Percentiles rank a stretch among this genome's conserved stretches.
Conservation (phyloP, 2,888 invertebrate genomes). For the Dasypolia templi region DNA sequence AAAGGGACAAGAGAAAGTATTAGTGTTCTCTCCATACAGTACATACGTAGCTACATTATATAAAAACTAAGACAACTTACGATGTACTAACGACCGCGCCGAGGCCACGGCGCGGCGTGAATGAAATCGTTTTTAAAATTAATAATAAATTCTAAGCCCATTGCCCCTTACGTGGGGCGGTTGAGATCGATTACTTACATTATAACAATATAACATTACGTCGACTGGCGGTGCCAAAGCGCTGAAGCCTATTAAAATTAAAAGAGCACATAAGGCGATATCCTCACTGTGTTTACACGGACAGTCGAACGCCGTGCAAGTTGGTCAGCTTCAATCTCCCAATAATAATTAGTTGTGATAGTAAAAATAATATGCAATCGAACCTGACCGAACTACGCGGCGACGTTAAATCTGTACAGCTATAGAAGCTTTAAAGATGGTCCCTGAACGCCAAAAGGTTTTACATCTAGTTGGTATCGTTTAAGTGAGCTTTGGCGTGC, state of each 20-base stretch:
- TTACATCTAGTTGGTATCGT: conserved; percentile 31
- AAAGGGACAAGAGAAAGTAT: conserved; percentile 90
- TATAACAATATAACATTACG: conserved; percentile 79
- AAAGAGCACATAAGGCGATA: conserved; percentile 78
- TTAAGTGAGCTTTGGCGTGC: conserved; percentile 28
- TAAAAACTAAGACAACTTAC: conserved; percentile 88
- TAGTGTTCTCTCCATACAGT: conserved; percentile 89
- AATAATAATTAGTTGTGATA: conserved; percentile 71
- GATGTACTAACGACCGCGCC: conserved; percentile 78
- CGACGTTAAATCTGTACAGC: conserved; percentile 50
- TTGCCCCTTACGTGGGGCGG: conserved; percentile 82
- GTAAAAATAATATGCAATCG: conserved; percentile 82
- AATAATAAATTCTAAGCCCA: conserved; percentile 84
- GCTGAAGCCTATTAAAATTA: conserved; percentile 81
- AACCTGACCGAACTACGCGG: conserved; percentile 64
- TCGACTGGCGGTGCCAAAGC: conserved; percentile 86
- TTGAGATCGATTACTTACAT: conserved; percentile 89
- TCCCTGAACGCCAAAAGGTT: conserved; percentile 39
- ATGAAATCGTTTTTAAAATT: conserved; percentile 79
- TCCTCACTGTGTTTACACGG: conserved; percentile 54
- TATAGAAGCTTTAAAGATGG: conserved; percentile 50
- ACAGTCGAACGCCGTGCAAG: conserved; percentile 49
- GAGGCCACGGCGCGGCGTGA: conserved; percentile 67
- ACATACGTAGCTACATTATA: conserved; percentile 79
- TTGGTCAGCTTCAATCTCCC: conserved; percentile 67